Percentiles rank a stretch among this genome's conserved stretches.
These are phyloP conservation scores for Hemichromis elongatus DNA, from an alignment of 2,113 vertebrate species.

Conservation along the genomic window DNA sequence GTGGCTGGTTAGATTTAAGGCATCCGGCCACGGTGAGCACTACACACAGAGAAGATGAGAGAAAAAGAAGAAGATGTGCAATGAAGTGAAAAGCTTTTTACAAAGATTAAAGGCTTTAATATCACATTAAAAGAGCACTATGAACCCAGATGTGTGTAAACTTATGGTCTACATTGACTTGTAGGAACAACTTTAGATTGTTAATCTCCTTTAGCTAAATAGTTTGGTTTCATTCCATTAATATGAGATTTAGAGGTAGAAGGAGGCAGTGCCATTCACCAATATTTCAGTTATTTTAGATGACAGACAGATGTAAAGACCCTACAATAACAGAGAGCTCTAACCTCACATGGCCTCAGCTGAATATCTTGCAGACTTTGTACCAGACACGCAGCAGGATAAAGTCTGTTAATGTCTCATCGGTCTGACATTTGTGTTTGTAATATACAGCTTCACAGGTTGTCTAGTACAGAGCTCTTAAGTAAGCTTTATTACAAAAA, in stretches of 20 bases:
- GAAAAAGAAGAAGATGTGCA: background rate
- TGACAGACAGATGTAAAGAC: background rate
- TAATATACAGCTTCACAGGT: background rate
- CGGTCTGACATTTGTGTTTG: background rate
- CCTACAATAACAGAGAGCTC: background rate
- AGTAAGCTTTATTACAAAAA: background rate
- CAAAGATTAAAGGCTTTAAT: background rate
- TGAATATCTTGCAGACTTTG: background rate
- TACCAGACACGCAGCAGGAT: background rate
- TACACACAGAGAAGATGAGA: conserved; percentile 4
- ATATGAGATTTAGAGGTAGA: background rate
- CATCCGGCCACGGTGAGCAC: conserved; percentile 92
- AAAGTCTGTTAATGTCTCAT: background rate
- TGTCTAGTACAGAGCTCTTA: background rate
- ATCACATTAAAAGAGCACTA: background rate
- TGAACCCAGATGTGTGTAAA: background rate
- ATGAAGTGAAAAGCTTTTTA: background rate
- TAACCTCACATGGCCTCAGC: background rate
- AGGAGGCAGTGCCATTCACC: background rate
- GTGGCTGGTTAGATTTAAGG: conserved; percentile 66
- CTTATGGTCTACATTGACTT: background rate
- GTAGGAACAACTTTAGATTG: background rate
- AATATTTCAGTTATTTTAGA: background rate
- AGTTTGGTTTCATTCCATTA: background rate
- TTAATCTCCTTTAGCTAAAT: background rate